Evolutionary conservation across 2,888 invertebrate genomes (phyloP).

Genomic region (Ceriagrion tenellum): DNA sequence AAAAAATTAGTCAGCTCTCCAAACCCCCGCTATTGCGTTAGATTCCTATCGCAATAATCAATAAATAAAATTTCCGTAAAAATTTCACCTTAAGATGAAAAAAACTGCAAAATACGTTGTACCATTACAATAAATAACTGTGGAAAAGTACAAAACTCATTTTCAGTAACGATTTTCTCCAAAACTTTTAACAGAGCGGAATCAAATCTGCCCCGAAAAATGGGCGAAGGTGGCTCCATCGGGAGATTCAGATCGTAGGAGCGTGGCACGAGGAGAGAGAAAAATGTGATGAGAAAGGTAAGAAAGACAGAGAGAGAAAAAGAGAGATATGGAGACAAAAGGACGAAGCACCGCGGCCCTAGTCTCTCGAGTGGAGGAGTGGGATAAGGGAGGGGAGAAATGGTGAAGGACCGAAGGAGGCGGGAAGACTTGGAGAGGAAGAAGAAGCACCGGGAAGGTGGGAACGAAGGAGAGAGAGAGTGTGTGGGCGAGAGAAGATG

Average conservation of each 20-base stretch:
- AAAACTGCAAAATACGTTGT: too few relatives aligned
- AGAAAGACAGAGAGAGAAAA: background rate
- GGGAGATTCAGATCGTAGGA: background rate
- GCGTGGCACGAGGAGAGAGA: background rate
- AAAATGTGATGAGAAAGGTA: background rate
- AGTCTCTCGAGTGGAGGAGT: background rate
- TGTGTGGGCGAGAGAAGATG: background rate
- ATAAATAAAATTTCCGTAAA: too few relatives aligned
- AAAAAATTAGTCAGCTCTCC: too few relatives aligned
- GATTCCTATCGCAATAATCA: too few relatives aligned
- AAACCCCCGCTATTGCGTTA: too few relatives aligned
- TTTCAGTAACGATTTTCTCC: too few relatives aligned
- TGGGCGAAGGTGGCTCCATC: too few relatives aligned
- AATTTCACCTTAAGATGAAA: too few relatives aligned
- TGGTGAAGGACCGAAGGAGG: background rate
- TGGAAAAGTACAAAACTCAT: too few relatives aligned
- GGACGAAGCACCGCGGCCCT: background rate
- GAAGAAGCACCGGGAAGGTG: background rate
- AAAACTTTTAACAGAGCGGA: too few relatives aligned
- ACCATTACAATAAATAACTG: too few relatives aligned
- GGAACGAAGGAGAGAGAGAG: background rate
- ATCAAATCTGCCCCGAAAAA: too few relatives aligned
- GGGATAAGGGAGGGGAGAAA: background rate
- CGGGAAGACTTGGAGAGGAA: background rate
- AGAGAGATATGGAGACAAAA: background rate